A percentile compares a stretch with the other conserved stretches of the same genome.
Evolutionary conservation across 2,113 vertebrate genomes (phyloP).

Genomic region (Oncorhynchus keta): DNA sequence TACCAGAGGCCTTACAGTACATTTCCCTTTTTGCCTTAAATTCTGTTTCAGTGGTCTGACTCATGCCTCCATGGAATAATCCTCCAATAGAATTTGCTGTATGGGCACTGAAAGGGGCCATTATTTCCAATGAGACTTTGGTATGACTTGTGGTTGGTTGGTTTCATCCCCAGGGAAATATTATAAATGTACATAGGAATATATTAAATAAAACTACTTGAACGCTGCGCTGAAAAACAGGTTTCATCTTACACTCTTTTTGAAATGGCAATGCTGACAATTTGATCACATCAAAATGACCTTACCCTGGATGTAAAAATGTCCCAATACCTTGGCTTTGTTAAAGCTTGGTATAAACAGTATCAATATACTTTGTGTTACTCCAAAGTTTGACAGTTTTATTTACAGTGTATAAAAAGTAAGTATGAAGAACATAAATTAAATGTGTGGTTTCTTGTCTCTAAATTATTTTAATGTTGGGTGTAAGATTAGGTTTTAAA

Average conservation of each 20-base stretch:
- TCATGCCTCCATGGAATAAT: conserved; percentile 16
- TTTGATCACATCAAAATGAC: conserved; percentile 21
- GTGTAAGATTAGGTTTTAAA: no score
- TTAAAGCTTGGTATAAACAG: conserved; percentile 57
- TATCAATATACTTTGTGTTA: conserved; percentile 65
- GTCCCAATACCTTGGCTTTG: conserved; percentile 32
- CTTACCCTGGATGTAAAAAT: conserved; percentile 65
- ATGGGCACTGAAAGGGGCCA: conserved; percentile 27
- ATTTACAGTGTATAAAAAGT: conserved; percentile 74
- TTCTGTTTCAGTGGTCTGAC: conserved; percentile 26
- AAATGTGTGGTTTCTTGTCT: conserved; percentile 15
- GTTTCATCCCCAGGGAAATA: conserved; percentile 10
- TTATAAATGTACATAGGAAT: conserved; percentile 21
- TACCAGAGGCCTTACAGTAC: conserved; percentile 56
- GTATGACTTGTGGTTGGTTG: background rate
- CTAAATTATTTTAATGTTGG: background rate
- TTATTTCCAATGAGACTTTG: conserved; percentile 12
- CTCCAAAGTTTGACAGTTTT: conserved; percentile 71
- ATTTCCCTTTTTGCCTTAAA: conserved; percentile 58
- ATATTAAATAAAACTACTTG: conserved; percentile 3
- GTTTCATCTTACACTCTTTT: conserved; percentile 19
- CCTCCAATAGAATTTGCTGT: conserved; percentile 8
- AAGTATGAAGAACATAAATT: conserved; percentile 52
- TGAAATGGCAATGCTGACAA: conserved; percentile 34
- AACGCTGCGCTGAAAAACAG: background rate